phyloP scores from a whole-genome alignment of 2,797 vertebrate species.

The Cirrhinus mrigala region DNA sequence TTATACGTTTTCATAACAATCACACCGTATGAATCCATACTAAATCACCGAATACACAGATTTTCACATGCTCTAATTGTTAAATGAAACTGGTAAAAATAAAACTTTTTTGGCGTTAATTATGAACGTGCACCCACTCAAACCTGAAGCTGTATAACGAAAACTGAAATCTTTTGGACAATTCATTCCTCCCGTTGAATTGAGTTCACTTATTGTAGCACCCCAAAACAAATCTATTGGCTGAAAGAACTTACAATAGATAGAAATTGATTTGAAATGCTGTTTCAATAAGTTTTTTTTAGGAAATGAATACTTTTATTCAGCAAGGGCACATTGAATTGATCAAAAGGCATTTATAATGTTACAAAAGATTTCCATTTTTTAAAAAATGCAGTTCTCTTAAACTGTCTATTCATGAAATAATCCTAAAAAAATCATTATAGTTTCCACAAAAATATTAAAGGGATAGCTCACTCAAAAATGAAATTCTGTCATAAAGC shows the following conservation, averaged over 20 bases:
- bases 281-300: background rate
- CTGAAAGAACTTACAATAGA: background rate
- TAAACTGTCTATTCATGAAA: background rate
- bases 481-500: too few relatives aligned
- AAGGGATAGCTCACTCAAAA: too few relatives aligned
- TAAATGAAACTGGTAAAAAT: too few relatives aligned
- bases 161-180: background rate
- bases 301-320: background rate
- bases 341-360: background rate
- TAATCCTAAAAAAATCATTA: too few relatives aligned
- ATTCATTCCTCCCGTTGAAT: background rate
- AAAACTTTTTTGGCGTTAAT: background rate
- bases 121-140: background rate
- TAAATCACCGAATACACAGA: background rate
- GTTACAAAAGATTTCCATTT: too few relatives aligned
- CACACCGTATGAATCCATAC: background rate
- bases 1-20: background rate
- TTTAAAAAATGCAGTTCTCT: too few relatives aligned
- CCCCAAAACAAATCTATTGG: background rate
- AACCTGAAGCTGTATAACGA: background rate
- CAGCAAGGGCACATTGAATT: background rate
- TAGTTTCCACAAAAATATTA: too few relatives aligned
- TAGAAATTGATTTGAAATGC: too few relatives aligned
- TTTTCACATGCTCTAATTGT: too few relatives aligned
- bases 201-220: background rate